Evolutionary conservation across 2,797 vertebrate species (phyloP), one percentile per base, ranked within the genome.

Genomic region (Novumbra hubbsi): DNA sequence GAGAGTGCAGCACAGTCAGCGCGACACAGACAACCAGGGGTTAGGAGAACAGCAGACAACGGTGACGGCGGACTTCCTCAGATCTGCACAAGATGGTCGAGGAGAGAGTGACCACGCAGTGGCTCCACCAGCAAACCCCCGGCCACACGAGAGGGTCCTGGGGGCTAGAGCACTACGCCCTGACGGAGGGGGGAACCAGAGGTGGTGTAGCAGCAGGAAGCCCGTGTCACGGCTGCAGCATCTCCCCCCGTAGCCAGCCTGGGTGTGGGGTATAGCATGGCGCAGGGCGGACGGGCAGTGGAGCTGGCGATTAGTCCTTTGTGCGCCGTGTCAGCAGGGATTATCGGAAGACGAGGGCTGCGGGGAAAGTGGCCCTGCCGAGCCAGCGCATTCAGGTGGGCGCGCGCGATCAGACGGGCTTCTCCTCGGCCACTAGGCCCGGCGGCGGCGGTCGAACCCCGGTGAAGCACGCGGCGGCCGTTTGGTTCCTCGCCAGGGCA

Each of bases 311-410:
- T 89, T 88, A 92, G 87, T 88, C 90, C 88, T 90, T 86, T 84
- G 84, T 88, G 84, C 81, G 85, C 85, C 86, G 88, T 87, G 88
- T 92, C 90, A 92, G 89, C 88, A 90, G 83, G 88, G 91, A 93
- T 92, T 91, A 94, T 76, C 81, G 79, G 32, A 71, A 83, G 80
- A 83, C 82, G 81, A 78, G 73, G 83, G 48, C 57, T 57, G 14
- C 30, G 14, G 38, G 41, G 72, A 69, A 70, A 75, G 80, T 7
- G 76, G 81, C 83, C n/a, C n/a, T 78, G 77, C 62, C 74, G 12
- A 71, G 74, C 75, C 81, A 73, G 77, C 76, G 78, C 83, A 77
- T 84, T 88, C 85, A 89, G 81, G 81, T 81, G 70, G 83, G 78
- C 68, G 70, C 64, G 50, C 50, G 28, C 12, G 5, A 76, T 80